Percentiles rank a stretch among this genome's conserved stretches.
Evolutionary conservation across 1,140 invertebrate genomes (phyloP).

Genomic region (Aphis craccivora): DNA sequence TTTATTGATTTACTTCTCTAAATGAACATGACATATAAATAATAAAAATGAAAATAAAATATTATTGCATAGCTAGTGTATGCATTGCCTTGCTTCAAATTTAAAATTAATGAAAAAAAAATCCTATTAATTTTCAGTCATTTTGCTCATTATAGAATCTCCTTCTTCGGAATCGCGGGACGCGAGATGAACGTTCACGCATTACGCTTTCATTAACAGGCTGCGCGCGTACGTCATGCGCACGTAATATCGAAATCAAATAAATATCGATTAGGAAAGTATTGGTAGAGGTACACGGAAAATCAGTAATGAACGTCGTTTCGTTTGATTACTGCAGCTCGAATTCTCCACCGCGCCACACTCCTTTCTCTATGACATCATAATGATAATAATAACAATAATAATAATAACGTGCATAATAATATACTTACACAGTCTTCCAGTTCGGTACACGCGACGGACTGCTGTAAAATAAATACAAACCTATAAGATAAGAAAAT

Average conservation of each 20-base stretch:
- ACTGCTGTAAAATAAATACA: background rate
- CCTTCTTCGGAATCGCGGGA: too few species aligned
- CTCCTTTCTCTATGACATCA: background rate
- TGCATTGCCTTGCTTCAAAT: background rate
- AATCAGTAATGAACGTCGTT: constrained; percentile 15
- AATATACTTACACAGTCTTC: background rate
- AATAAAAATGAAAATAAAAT: background rate
- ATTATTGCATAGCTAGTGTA: background rate
- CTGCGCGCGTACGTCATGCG: background rate
- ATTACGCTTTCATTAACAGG: background rate
- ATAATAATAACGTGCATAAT: background rate
- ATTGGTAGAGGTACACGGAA: constrained; percentile 11
- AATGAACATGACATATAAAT: background rate
- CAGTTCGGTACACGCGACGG: background rate
- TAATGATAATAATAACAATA: background rate
- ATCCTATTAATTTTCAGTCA: background rate
- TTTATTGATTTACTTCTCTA: background rate
- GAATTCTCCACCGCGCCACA: background rate
- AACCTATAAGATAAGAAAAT: background rate
- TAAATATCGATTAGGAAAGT: constrained; percentile 30
- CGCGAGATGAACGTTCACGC: background rate
- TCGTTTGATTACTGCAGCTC: constrained; percentile 4
- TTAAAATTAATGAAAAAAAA: background rate
- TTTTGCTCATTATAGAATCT: background rate
- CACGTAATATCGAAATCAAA: background rate